Evolutionary conservation across 2,888 invertebrate genomes (phyloP), one percentile per base, ranked within the genome.

Genomic region (Drosophila nigricruria): DNA sequence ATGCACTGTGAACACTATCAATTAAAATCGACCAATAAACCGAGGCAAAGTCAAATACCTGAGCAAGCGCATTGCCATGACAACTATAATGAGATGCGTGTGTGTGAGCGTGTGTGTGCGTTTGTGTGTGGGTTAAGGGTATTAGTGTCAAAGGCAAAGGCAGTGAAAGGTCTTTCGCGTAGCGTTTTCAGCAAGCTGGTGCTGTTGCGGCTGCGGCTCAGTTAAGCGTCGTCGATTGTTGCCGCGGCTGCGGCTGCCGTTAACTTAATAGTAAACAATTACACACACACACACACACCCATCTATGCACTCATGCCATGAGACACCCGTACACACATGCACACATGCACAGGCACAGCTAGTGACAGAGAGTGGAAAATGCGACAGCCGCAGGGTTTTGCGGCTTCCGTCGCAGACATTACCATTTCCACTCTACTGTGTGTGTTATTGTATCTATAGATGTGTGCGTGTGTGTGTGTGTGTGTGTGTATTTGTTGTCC

Each of bases 211-310:
- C 67, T 77, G 75, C 43, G 76, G 70, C 80, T 70, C 58, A 67
- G 67, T 66, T 77, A 72, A 70, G 72, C 68, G 58, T 65, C 84
- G 60, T 65, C 74, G 83, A 81, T 83, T 88, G 81, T 72, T 88
- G 74, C 72, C 77, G 75, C 72, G 65, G 69, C 67, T 83, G 88
- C 68, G 83, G 86, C 75, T 88, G 71, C 77, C 78, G 83, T 88
- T 80, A 86, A 83, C 84, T 86, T 88, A 88, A 87, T 78, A 83
- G 86, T 83, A 82, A 83, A 83, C 86, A 87, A 86, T 87, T 87
- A 88, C 78, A 63, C 57, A 54, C 40, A 64, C 34, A 52, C 43
- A 54, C 9, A 40, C 59, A 50, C n/a, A n/a, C n/a, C n/a, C n/a
- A n/a, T n/a, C n/a, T n/a, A n/a, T n/a, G n/a, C n/a, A 49, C 45